Evolutionary conservation across 2,888 invertebrate species (phyloP).

Genomic region (Yponomeuta evonymella): DNA sequence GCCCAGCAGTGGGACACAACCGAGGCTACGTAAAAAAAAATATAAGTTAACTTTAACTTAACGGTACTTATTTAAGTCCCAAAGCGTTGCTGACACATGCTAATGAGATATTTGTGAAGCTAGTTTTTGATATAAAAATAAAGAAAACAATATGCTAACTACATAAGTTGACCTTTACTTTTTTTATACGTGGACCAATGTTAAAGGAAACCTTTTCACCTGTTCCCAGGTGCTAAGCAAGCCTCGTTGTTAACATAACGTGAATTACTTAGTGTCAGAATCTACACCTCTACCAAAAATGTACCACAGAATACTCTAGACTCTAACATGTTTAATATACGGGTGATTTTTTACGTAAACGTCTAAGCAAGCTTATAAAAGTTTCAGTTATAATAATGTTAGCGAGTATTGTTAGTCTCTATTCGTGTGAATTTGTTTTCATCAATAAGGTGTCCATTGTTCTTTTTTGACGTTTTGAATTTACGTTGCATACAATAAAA

Average conservation of each 20-base stretch:
- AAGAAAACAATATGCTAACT: no score
- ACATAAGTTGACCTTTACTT: no score
- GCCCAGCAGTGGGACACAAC: no score
- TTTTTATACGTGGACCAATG: neutral
- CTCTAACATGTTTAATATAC: neutral
- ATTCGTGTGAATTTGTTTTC: neutral
- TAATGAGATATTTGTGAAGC: no score
- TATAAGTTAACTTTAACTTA: no score
- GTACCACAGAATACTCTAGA: neutral
- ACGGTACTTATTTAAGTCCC: no score
- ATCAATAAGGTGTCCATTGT: neutral
- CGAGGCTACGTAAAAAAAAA: no score
- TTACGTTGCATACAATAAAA: no score
- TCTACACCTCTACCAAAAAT: neutral
- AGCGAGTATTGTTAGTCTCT: neutral
- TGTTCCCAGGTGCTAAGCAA: slow-evolving; percentile 4
- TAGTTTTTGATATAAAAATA: no score
- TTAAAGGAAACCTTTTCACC: neutral
- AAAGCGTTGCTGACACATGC: no score
- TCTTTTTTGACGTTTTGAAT: no score
- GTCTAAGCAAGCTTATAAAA: neutral
- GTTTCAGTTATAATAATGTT: neutral
- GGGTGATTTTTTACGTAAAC: neutral
- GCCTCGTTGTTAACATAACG: slow-evolving; percentile 1
- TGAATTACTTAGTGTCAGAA: slow-evolving; percentile 10